These are phyloP conservation scores for Geotrupes spiniger DNA, from an alignment of 2,888 invertebrate species.

Conservation along the genomic window DNA sequence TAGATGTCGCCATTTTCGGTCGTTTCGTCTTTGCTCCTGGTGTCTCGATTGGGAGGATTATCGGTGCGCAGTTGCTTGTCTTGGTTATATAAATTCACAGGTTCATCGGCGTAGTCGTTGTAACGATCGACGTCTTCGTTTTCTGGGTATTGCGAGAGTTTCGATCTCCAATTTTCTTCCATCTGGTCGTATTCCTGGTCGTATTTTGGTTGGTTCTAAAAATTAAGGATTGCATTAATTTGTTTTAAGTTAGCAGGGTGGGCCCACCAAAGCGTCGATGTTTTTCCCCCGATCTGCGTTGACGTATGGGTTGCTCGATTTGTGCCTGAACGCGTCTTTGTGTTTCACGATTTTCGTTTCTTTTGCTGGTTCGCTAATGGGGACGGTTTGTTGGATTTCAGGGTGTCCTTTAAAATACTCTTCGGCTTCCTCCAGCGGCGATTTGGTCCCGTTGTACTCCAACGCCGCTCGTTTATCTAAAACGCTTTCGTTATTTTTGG, in stretches of 20 bases:
- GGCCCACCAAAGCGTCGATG: too few relatives aligned
- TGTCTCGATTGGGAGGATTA: conserved; percentile 39
- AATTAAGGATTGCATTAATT: too few relatives aligned
- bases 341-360: too few relatives aligned
- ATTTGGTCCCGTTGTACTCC: conserved; percentile 42
- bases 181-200: conserved; percentile 25
- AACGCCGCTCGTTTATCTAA: conserved; percentile 35
- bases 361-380: too few relatives aligned
- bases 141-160: conserved; percentile 23
- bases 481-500: conserved; percentile 9
- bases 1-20: conserved; percentile 39
- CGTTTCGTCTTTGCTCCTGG: conserved; percentile 36
- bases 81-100: conserved; percentile 33
- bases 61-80: conserved; percentile 31
- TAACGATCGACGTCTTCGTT: conserved; percentile 22
- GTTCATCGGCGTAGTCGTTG: conserved; percentile 12
- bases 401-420: conserved; percentile 42
- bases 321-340: conserved; percentile 42
- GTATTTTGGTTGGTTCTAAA: conserved; percentile 22
- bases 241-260: too few relatives aligned
- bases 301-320: conserved; percentile 18
- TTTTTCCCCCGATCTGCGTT: too few relatives aligned
- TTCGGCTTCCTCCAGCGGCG: conserved; percentile 39
- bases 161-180: conserved; percentile 23
- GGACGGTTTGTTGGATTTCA: conserved; percentile 17